A percentile compares a stretch with the other conserved stretches of the same genome.
phyloP scores from a whole-genome alignment of 2,888 invertebrate species.

The Drosophila basisetae region DNA sequence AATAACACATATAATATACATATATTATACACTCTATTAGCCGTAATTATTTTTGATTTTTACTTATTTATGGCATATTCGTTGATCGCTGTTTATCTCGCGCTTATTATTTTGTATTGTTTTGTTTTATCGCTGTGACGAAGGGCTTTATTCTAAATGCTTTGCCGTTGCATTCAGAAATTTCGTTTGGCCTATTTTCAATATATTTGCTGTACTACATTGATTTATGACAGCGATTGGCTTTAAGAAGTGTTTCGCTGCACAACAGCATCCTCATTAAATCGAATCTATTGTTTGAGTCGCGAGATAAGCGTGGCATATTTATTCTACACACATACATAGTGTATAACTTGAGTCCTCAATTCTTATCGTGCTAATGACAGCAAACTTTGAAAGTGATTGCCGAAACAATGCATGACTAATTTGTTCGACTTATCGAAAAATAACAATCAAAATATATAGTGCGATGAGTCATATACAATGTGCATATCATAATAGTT shows the following conservation, averaged over 20 bases:
- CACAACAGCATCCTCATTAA: slow-evolving; percentile 13
- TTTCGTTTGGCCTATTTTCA: slow-evolving; percentile 12
- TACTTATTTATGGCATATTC: neutral
- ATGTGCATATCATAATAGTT: slow-evolving; percentile 11
- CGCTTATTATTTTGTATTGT: neutral
- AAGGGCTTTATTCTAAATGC: slow-evolving; percentile 3
- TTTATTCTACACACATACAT: neutral
- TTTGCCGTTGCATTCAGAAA: neutral
- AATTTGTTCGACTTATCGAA: slow-evolving; percentile 12
- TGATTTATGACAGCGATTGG: slow-evolving; percentile 7
- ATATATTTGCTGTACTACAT: neutral
- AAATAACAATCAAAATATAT: slow-evolving; percentile 20
- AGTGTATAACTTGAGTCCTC: slow-evolving; percentile 9
- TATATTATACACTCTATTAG: neutral
- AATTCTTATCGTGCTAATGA: slow-evolving; percentile 36
- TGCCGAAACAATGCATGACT: slow-evolving; percentile 31
- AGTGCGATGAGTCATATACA: slow-evolving; percentile 38
- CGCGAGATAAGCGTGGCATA: slow-evolving; percentile 21
- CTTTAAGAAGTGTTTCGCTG: neutral
- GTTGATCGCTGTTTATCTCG: neutral
- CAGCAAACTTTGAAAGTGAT: neutral
- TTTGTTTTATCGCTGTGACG: slow-evolving; percentile 5
- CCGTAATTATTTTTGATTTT: neutral
- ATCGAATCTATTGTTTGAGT: slow-evolving; percentile 47
- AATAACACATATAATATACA: slow-evolving; percentile 1